Conservation (phyloP, 2,797 vertebrate species). For the Lutra lutra region DNA sequence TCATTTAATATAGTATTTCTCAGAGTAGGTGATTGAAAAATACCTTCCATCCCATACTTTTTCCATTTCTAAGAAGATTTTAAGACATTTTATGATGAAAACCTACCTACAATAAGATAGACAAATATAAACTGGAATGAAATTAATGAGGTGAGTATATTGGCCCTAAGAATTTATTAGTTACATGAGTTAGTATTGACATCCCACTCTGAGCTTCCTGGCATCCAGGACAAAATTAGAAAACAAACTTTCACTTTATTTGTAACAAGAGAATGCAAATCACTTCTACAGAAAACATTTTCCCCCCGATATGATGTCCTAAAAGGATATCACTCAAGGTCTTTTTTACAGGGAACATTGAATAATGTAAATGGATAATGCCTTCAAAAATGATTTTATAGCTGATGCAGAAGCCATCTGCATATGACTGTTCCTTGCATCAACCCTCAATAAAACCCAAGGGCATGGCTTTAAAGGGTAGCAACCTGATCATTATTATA, state of each 20-base stretch:
- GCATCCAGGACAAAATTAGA: slow-evolving; percentile 11
- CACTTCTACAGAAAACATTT: not conserved
- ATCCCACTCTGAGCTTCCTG: not conserved
- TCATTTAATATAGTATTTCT: not conserved
- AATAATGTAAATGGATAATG: slow-evolving; percentile 59
- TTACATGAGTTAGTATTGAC: slow-evolving; percentile 21
- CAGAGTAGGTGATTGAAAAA: not conserved
- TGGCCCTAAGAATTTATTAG: not conserved
- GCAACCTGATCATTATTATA: slow-evolving; percentile 56
- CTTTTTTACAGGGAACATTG: slow-evolving; percentile 6
- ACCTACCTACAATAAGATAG: not conserved
- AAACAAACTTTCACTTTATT: not conserved
- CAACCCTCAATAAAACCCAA: slow-evolving; percentile 69
- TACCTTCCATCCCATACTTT: not conserved
- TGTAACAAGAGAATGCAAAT: not conserved
- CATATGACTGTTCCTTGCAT: slow-evolving; percentile 39
- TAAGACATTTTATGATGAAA: slow-evolving; percentile 3
- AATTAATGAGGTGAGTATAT: slow-evolving; percentile 30
- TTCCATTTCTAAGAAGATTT: slow-evolving; percentile 9
- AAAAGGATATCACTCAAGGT: slow-evolving; percentile 52
- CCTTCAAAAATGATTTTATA: slow-evolving; percentile 61
- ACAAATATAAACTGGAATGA: slow-evolving; percentile 6
- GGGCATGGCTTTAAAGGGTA: slow-evolving; percentile 65
- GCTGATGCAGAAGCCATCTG: slow-evolving; percentile 50
- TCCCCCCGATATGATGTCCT: not conserved